Evolutionary conservation across 2,888 invertebrate species (phyloP).

Genomic region (Suillia variegata): DNA sequence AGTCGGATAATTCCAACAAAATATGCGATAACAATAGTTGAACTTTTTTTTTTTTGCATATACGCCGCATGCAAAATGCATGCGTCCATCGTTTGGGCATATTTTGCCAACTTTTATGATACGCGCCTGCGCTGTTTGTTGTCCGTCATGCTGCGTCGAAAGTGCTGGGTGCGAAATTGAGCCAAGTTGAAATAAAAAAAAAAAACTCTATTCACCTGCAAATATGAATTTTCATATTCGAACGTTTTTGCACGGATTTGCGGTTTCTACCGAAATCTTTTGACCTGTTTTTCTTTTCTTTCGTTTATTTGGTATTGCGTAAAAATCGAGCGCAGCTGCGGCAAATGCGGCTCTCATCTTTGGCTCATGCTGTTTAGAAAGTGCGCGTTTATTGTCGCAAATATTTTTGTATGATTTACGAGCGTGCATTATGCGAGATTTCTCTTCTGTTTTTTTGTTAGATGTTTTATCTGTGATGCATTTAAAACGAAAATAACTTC

Average conservation of each 20-base stretch:
- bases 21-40: neutral
- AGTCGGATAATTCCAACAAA: too few species aligned
- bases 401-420: neutral
- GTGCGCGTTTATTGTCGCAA: slow-evolving; percentile 39
- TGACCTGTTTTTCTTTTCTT: slow-evolving; percentile 28
- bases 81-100: neutral
- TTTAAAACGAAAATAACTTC: too few species aligned
- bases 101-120: slow-evolving; percentile 46
- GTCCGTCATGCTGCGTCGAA: slow-evolving; percentile 18
- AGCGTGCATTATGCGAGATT: too few species aligned
- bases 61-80: neutral
- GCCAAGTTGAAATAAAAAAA: slow-evolving; percentile 19
- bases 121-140: slow-evolving; percentile 30
- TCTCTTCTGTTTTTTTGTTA: too few species aligned
- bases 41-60: neutral
- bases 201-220: too few species aligned
- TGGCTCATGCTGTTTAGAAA: slow-evolving; percentile 41
- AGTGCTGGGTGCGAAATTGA: slow-evolving; percentile 34
- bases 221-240: slow-evolving; percentile 56
- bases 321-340: slow-evolving; percentile 26
- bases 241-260: slow-evolving; percentile 42
- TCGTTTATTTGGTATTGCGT: neutral
- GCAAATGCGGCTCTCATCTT: slow-evolving; percentile 13
- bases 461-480: too few species aligned
- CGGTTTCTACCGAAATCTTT: slow-evolving; percentile 35